Conservation (phyloP, 2,888 invertebrate genomes). For the Rhodophaea formosa region DNA sequence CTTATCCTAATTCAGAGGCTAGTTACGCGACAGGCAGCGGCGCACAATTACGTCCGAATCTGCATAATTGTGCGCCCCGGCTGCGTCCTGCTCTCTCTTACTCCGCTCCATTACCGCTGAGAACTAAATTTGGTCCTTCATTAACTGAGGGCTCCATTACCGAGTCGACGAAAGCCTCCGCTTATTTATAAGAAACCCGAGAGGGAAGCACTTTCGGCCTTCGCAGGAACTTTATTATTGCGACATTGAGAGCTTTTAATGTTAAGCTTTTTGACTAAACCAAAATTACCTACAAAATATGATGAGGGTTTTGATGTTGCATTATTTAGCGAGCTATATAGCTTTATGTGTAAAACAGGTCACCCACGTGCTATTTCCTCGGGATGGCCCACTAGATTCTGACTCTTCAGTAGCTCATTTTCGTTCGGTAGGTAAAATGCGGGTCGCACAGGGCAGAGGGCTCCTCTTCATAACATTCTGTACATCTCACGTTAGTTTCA, state of each 20-base stretch:
- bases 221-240: background rate
- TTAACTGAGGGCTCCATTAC: slow-evolving; percentile 34
- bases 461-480: too few species aligned
- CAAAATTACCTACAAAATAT: too few species aligned
- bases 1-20: slow-evolving; percentile 46
- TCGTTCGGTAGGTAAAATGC: too few species aligned
- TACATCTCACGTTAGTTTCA: too few species aligned
- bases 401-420: too few species aligned
- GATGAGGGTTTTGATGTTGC: too few species aligned
- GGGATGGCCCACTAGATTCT: too few species aligned
- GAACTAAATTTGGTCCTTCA: slow-evolving; percentile 41
- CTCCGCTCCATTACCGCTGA: slow-evolving; percentile 32
- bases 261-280: too few species aligned
- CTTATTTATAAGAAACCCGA: background rate
- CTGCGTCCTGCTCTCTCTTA: slow-evolving; percentile 16
- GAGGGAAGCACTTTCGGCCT: background rate
- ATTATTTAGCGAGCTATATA: too few species aligned
- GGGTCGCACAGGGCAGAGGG: too few species aligned
- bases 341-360: too few species aligned
- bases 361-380: too few species aligned
- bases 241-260: background rate
- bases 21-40: slow-evolving; percentile 34
- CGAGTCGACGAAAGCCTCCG: background rate
- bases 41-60: slow-evolving; percentile 43
- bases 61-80: slow-evolving; percentile 41